Conservation (phyloP, 2,113 vertebrate species). For the Gopherus flavomarginatus region DNA sequence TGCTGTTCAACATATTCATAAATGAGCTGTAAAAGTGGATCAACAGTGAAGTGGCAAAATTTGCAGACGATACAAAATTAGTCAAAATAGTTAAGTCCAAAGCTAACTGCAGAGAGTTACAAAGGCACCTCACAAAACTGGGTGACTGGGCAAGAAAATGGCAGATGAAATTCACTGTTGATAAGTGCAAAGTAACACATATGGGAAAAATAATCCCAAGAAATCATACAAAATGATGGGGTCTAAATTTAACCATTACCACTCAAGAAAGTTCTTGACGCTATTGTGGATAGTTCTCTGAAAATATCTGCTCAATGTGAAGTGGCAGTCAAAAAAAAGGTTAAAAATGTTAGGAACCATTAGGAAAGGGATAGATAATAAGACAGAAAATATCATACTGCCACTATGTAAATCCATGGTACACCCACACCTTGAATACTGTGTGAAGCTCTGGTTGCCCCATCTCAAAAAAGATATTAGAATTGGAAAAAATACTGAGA, state of each 20-base stretch:
- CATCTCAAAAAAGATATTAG: neutral
- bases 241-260: neutral
- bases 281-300: neutral
- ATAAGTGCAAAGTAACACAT: no score
- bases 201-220: neutral
- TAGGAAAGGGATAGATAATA: neutral
- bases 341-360: neutral
- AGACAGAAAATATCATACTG: neutral
- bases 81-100: neutral
- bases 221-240: neutral
- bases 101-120: neutral
- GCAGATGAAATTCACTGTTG: neutral
- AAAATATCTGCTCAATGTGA: neutral
- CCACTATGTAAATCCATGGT: neutral
- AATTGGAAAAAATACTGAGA: neutral
- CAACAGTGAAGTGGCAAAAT: neutral
- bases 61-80: neutral
- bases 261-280: neutral
- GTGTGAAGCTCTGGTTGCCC: neutral
- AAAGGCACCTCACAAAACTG: neutral
- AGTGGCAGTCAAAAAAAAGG: neutral
- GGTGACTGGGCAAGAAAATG: neutral
- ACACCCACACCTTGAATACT: neutral
- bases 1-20: neutral
- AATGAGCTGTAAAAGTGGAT: neutral